A percentile compares a stretch with the other conserved stretches of the same genome.
phyloP scores from a whole-genome alignment of 2,888 invertebrate genomes.

The Meghimatium bilineatum region DNA sequence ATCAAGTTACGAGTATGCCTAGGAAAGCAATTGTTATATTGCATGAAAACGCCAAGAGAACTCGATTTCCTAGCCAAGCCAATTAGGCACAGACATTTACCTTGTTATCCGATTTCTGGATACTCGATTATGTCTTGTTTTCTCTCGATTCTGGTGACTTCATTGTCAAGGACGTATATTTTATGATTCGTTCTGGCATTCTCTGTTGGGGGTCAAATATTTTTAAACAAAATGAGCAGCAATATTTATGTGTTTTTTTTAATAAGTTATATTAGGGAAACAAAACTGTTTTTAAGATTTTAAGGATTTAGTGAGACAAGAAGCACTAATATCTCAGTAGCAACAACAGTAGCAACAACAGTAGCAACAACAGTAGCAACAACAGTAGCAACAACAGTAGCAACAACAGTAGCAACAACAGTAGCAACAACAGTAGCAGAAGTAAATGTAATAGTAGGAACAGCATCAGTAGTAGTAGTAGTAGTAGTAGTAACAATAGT shows the following conservation, averaged over 20 bases:
- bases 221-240: not conserved
- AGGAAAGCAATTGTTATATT: not conserved
- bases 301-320: not conserved
- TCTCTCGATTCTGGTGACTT: not conserved
- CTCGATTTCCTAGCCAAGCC: not conserved
- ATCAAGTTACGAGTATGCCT: not conserved
- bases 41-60: not conserved
- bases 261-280: too few relatives aligned
- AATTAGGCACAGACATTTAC: not conserved
- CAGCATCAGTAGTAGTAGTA: not conserved
- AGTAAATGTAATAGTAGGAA: conserved; percentile 5
- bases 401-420: not conserved
- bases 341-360: not conserved
- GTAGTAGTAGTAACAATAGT: conserved; percentile 20
- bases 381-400: not conserved
- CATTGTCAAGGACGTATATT: not conserved
- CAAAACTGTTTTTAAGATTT: too few relatives aligned
- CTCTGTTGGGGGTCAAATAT: not conserved
- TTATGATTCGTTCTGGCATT: not conserved
- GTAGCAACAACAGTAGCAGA: not conserved
- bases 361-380: not conserved
- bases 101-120: not conserved
- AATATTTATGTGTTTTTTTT: too few relatives aligned
- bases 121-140: not conserved
- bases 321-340: not conserved